phyloP scores from a whole-genome alignment of 2,888 invertebrate genomes.

The Tricholauxania praeusta region DNA sequence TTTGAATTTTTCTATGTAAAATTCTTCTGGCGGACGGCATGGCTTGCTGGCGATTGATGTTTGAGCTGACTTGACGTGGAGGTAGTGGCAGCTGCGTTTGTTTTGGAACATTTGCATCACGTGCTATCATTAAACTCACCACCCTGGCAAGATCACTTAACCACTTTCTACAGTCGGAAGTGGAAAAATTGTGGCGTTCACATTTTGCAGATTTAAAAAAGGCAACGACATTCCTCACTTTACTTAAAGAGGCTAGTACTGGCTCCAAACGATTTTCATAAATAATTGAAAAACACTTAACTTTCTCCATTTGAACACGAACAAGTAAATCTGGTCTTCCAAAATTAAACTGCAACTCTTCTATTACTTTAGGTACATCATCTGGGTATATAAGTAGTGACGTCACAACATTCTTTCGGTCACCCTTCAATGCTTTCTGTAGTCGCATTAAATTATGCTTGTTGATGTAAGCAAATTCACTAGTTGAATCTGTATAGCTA shows the following conservation, averaged over 20 bases:
- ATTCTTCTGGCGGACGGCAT: too few relatives aligned
- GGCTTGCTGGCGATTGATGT: too few relatives aligned
- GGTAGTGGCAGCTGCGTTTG: too few relatives aligned
- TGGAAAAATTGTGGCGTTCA: too few relatives aligned
- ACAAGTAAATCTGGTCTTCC: constrained; percentile 37
- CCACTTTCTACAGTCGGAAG: too few relatives aligned
- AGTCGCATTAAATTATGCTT: constrained; percentile 36
- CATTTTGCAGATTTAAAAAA: too few relatives aligned
- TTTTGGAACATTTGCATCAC: background rate
- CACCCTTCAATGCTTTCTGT: constrained; percentile 32
- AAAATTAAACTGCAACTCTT: constrained; percentile 41
- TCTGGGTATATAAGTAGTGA: constrained; percentile 36
- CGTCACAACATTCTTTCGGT: constrained; percentile 18
- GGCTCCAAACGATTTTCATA: background rate
- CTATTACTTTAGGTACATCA: constrained; percentile 34
- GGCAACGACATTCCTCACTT: background rate
- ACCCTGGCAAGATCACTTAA: background rate
- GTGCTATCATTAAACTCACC: background rate
- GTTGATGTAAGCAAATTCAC: constrained; percentile 20
- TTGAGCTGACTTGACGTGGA: too few relatives aligned
- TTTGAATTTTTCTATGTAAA: too few relatives aligned
- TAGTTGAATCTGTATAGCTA: constrained; percentile 12
- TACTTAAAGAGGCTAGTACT: background rate
- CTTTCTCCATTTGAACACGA: constrained; percentile 30
- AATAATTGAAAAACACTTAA: constrained; percentile 29